These are phyloP conservation scores for Dendrolimus kikuchii DNA, from an alignment of 1,140 invertebrate species.

Conservation along the genomic window DNA sequence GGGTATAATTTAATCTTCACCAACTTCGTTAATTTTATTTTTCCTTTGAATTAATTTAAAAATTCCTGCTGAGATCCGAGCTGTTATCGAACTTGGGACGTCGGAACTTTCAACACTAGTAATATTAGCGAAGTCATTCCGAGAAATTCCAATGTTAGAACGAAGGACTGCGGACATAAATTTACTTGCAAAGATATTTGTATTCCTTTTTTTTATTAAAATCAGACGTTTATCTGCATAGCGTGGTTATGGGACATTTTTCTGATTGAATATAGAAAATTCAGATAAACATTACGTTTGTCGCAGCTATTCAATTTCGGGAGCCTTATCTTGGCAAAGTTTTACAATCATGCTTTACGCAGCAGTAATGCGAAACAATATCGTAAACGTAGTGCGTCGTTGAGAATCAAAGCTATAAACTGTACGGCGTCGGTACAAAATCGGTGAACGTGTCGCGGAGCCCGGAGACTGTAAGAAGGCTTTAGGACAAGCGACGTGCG, in stretches of 20 bases:
- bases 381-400: slow-evolving; percentile 54
- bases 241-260: no score
- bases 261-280: not conserved
- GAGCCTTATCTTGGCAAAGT: slow-evolving; percentile 16
- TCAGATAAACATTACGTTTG: slow-evolving; percentile 2
- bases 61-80: slow-evolving; percentile 49
- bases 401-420: slow-evolving; percentile 60
- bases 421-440: slow-evolving; percentile 46
- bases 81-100: slow-evolving; percentile 59
- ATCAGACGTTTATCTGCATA: not conserved
- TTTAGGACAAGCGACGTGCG: slow-evolving; percentile 67
- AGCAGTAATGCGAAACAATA: slow-evolving; percentile 50
- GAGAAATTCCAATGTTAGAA: slow-evolving; percentile 38
- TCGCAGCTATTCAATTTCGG: slow-evolving; percentile 22
- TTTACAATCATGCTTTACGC: slow-evolving; percentile 33
- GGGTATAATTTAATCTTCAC: slow-evolving; percentile 54
- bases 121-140: slow-evolving; percentile 48
- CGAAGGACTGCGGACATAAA: slow-evolving; percentile 15
- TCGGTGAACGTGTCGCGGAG: slow-evolving; percentile 50
- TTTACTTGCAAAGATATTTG: slow-evolving; percentile 6
- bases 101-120: slow-evolving; percentile 55
- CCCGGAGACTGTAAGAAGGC: slow-evolving; percentile 53
- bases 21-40: slow-evolving; percentile 61
- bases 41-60: slow-evolving; percentile 66
- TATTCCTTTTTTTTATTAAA: not conserved